Base-by-base conservation (phyloP, 2,888 invertebrate species). In the Oeneis ivallda region DNA sequence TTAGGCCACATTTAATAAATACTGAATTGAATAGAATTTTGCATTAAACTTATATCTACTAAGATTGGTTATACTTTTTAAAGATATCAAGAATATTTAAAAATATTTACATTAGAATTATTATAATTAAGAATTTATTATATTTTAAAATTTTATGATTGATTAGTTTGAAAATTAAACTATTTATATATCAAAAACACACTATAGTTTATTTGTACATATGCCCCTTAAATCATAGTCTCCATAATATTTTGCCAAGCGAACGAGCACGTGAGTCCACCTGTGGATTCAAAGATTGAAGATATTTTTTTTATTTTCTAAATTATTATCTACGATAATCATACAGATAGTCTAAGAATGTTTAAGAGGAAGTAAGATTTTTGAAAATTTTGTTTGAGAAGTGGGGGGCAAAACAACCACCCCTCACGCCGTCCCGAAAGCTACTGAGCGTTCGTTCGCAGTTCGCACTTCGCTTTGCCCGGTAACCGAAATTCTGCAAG, bases 401-500 rank as follows among this genome's bases (percentile, higher is more conserved):
- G 39, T n/a, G 69, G 65, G 67, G 70, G 70, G 66, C 63, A 68
- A 66, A 65, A 72, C 79, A 78, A 68, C 76, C 74, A 71, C 69
- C 72, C 73, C 66, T 71, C 41, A 64, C 74, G 71, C 70, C 68
- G 73, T 66, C 71, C 66, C 75, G 76, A 64, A 68, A 69, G 66
- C 74, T 65, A 79, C 79, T 79, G 77, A 76, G 69, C 62, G 63
- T 41, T 52, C 2, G 61, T 70, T 69, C 71, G 34, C 26, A 8
- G 47, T 26, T 26, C 26, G 26, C 26, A 26, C 26, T 26, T 26
- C 26, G 3, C 26, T 26, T 26, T 5, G 5, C 70, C 70, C 71
- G 69, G 74, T 72, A 75, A 74, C 74, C 71, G 72, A 72, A 73
- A 75, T 71, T 75, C 74, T 71, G 74, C 74, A 75, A 77, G 76